Base-by-base conservation (phyloP, 2,888 invertebrate genomes). In the Chloroclysta siterata region DNA sequence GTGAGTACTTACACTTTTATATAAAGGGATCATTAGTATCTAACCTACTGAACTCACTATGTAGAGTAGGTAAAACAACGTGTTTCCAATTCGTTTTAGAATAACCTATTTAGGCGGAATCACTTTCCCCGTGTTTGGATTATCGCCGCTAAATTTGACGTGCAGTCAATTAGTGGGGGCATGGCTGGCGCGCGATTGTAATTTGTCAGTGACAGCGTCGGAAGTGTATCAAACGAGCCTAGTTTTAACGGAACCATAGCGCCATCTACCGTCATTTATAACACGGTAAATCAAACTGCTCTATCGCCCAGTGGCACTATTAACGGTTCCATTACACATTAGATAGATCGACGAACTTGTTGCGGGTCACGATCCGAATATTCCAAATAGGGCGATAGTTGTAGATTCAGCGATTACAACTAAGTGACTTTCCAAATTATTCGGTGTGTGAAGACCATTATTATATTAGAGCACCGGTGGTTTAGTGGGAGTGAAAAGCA, bases 191-290 rank as follows among this genome's bases (percentile, higher is more conserved):
- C 81, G 81, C 82, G 85, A 77, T 83, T 77, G 86, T 87, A 88
- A 89, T 90, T 90, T 89, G 90, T 88, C 87, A 88, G 89, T 88
- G 89, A 91, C 90, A 88, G 80, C 85, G 82, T 83, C 89, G 91
- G 90, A 90, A 90, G 87, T 86, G 80, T 79, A 84, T 68, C 72
- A 69, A 70, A 84, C 85, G 83, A 81, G 82, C 81, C 85, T 77
- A 83, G 82, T 82, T 85, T 80, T 82, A 84, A 81, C 69, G 59
- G 67, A 75, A 73, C 79, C 74, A 75, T 78, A 82, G 76, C 73
- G 76, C 75, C 76, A 77, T 81, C 63, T 60, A 62, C 55, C 65
- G 65, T 54, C 65, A 67, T 70, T 69, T 69, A 65, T 70, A 68
- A 70, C 56, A 33, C 66, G 48, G 66, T 70, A 65, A 72, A 72